phyloP scores from a whole-genome alignment of 2,113 vertebrate genomes.

The Serilophus lunatus region DNA sequence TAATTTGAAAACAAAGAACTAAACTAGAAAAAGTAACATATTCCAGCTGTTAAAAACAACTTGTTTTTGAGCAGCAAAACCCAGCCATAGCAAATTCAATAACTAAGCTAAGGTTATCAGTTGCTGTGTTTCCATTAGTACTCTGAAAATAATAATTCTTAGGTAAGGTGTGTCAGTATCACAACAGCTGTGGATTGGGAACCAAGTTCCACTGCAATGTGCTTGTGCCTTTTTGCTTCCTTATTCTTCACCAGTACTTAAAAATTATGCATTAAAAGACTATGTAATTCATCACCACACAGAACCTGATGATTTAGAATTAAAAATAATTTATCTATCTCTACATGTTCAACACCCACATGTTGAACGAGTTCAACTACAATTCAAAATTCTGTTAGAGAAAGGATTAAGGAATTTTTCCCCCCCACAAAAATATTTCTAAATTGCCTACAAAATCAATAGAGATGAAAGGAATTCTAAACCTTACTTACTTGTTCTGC shows the following conservation, averaged over 20 bases:
- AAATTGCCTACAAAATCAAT: not conserved
- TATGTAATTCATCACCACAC: not conserved
- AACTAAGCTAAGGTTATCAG: not conserved
- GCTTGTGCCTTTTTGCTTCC: not conserved
- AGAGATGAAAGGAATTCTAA: not conserved
- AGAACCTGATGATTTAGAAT: not conserved
- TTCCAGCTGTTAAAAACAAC: not conserved
- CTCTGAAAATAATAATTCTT: not conserved
- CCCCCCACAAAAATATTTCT: not conserved
- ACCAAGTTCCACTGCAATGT: not conserved
- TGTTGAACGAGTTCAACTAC: not conserved
- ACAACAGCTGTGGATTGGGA: not conserved
- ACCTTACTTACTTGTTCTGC: slow-evolving; percentile 83
- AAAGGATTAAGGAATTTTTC: not conserved
- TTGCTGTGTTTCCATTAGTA: not conserved
- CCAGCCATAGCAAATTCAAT: not conserved
- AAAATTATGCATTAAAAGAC: not conserved
- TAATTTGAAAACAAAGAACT: not conserved
- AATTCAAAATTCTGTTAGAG: not conserved
- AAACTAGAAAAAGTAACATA: not conserved
- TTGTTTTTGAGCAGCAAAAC: not conserved
- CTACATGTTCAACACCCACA: not conserved
- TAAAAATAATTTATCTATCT: not conserved
- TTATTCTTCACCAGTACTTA: not conserved
- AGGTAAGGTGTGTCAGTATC: not conserved